Evolutionary conservation across 2,797 vertebrate genomes (phyloP).

Genomic region (Enteromius mattozi): DNA sequence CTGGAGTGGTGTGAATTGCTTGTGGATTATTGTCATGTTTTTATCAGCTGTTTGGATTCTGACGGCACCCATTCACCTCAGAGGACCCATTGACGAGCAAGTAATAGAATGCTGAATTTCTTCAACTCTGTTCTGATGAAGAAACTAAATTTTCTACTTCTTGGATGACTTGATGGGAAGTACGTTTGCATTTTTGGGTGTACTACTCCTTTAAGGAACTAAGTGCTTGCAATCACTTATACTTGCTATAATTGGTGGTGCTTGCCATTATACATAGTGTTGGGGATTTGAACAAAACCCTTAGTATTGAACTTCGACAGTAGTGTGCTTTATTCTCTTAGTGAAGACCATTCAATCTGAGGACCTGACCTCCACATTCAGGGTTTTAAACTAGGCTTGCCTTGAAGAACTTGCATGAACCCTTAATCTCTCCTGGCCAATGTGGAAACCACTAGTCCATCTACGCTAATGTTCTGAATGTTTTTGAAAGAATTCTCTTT

Average conservation of each 20-base stretch:
- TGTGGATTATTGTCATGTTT: neutral
- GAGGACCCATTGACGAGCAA: neutral
- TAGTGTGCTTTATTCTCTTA: neutral
- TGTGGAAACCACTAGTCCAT: neutral
- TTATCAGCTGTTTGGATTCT: neutral
- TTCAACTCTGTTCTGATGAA: neutral
- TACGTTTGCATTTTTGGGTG: neutral
- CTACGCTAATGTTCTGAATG: neutral
- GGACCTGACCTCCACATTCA: constrained; percentile 1
- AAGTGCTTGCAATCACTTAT: neutral
- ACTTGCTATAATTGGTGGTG: neutral
- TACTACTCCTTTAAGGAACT: neutral
- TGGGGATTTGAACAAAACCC: neutral
- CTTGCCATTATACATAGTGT: neutral
- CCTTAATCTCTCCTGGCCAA: constrained; percentile 47
- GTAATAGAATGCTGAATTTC: neutral
- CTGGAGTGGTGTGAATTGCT: neutral
- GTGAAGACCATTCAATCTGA: neutral
- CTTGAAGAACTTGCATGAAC: constrained; percentile 38
- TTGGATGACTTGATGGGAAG: neutral
- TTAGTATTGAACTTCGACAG: neutral
- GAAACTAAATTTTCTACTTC: neutral
- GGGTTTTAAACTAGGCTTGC: constrained; percentile 31
- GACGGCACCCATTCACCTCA: neutral
- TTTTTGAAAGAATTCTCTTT: neutral